Evolutionary conservation across 2,797 vertebrate species (phyloP).

Genomic region (Spinibarbus caldwelli): DNA sequence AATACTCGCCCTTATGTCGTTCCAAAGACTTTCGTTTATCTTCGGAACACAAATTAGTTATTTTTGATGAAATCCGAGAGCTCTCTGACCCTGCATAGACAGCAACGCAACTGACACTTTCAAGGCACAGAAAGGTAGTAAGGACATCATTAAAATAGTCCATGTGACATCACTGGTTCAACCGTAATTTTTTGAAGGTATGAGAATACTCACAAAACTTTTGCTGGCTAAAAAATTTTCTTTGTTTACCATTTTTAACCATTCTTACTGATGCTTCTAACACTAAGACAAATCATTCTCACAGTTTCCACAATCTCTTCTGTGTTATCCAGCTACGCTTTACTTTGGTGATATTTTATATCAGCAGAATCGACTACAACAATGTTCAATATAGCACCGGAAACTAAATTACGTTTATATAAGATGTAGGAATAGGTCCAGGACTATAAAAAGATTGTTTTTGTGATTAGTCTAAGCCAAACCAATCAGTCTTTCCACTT

Average conservation of each 20-base stretch:
- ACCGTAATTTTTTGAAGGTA: too few relatives aligned
- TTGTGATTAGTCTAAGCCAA: slow-evolving; percentile 10
- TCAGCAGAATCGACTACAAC: background rate
- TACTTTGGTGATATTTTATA: background rate
- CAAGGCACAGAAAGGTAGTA: too few relatives aligned
- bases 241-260: background rate
- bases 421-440: background rate
- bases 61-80: too few relatives aligned
- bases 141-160: too few relatives aligned
- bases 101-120: too few relatives aligned
- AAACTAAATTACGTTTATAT: background rate
- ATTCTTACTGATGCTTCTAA: background rate
- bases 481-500: background rate
- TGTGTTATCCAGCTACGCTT: background rate
- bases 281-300: background rate
- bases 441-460: background rate
- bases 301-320: background rate
- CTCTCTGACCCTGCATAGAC: too few relatives aligned
- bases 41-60: too few relatives aligned
- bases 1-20: too few relatives aligned
- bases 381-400: background rate
- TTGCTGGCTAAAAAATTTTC: background rate
- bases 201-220: too few relatives aligned
- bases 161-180: too few relatives aligned
- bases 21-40: too few relatives aligned